Conservation (phyloP, 2,888 invertebrate genomes). For the Pachymerium ferrugineum region DNA sequence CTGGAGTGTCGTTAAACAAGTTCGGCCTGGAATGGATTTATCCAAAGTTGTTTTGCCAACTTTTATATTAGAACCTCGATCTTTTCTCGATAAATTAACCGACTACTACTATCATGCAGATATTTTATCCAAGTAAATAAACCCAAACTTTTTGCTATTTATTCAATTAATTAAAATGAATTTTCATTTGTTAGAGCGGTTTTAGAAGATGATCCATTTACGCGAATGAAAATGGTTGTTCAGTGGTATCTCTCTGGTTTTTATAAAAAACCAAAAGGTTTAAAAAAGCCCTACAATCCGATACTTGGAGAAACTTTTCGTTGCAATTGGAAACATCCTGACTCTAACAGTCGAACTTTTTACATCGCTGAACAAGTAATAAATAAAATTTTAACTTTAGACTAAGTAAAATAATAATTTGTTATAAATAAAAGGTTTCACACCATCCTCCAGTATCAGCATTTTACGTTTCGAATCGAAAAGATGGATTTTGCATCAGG, state of each 20-base stretch:
- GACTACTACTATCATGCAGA: conserved; percentile 94
- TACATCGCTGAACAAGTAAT: conserved; percentile 86
- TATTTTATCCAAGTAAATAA: conserved; percentile 68
- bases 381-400: neutral
- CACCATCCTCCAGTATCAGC: conserved; percentile 93
- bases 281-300: conserved; percentile 94
- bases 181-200: conserved; percentile 76
- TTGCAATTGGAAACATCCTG: conserved; percentile 79
- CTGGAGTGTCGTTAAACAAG: conserved; percentile 89
- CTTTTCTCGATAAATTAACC: conserved; percentile 85
- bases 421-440: conserved; percentile 59
- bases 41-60: conserved; percentile 89
- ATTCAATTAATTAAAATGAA: neutral
- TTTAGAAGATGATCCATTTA: conserved; percentile 76
- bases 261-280: conserved; percentile 87
- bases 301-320: conserved; percentile 87
- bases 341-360: conserved; percentile 73
- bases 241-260: conserved; percentile 90
- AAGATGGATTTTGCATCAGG: conserved; percentile 85
- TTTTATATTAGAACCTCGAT: conserved; percentile 87
- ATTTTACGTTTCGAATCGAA: conserved; percentile 86
- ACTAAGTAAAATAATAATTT: neutral
- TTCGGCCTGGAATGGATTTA: conserved; percentile 89
- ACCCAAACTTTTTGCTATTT: neutral
- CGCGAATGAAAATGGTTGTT: conserved; percentile 78